Conservation (phyloP, 2,888 invertebrate genomes). For the Bellardia bayeri region DNA sequence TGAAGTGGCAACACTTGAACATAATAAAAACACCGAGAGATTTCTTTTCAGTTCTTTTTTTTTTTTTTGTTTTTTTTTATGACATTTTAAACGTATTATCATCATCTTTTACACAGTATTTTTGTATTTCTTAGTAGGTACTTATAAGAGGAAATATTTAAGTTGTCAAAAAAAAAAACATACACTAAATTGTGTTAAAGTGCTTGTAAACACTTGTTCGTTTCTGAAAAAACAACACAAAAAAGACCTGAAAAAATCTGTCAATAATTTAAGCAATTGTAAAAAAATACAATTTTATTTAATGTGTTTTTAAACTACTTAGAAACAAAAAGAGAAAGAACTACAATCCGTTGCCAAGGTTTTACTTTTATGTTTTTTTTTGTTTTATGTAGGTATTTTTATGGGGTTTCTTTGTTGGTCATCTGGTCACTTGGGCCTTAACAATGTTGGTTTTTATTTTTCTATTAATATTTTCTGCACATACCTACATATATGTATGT, state of each 20-base stretch:
- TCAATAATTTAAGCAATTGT: conserved; percentile 54
- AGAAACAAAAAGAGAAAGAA: background rate
- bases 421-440: background rate
- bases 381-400: conserved; percentile 17
- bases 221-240: background rate
- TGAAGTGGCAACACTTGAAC: conserved; percentile 72
- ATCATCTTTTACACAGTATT: conserved; percentile 41
- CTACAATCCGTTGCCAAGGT: conserved; percentile 37
- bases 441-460: background rate
- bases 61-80: conserved; percentile 32
- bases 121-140: conserved; percentile 8
- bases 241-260: conserved; percentile 40
- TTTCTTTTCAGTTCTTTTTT: conserved; percentile 24
- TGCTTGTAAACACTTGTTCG: conserved; percentile 71
- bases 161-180: conserved; percentile 59
- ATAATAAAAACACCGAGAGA: conserved; percentile 27
- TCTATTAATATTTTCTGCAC: background rate
- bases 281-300: conserved; percentile 26
- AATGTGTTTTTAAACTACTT: conserved; percentile 50
- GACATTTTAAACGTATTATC: conserved; percentile 39
- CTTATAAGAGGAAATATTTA: conserved; percentile 38
- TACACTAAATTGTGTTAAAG: conserved; percentile 46
- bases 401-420: conserved; percentile 39
- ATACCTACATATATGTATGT: too few relatives aligned
- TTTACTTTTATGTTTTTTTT: background rate